phyloP scores from a whole-genome alignment of 2,888 invertebrate genomes.

The Pseudanteris insignis region DNA sequence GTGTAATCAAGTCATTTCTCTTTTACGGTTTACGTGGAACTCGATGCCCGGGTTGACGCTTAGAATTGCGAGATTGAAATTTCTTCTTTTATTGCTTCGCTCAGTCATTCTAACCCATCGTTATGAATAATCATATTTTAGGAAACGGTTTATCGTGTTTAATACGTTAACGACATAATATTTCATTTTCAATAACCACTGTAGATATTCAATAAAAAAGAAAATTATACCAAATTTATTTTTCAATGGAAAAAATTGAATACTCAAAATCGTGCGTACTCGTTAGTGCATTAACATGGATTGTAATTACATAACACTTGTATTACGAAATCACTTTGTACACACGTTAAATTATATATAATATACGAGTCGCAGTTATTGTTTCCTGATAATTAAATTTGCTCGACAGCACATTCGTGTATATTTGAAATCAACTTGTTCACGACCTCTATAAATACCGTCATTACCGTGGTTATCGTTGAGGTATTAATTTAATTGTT shows the following conservation, averaged over 20 bases:
- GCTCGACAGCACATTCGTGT: slow-evolving; percentile 7
- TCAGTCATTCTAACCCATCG: no score
- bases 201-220: no score
- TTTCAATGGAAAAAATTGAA: no score
- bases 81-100: no score
- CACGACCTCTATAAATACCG: not conserved
- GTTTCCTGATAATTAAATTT: slow-evolving; percentile 39
- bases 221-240: no score
- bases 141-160: no score
- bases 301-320: slow-evolving; percentile 34
- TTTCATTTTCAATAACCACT: no score
- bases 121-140: no score
- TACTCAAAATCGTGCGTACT: no score
- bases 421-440: slow-evolving; percentile 5
- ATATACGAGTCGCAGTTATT: slow-evolving; percentile 33
- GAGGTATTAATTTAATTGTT: not conserved
- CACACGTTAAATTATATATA: slow-evolving; percentile 25
- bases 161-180: no score
- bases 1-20: slow-evolving; percentile 15
- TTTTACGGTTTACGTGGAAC: slow-evolving; percentile 38
- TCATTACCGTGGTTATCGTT: slow-evolving; percentile 2
- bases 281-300: slow-evolving; percentile 18
- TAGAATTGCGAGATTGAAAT: no score
- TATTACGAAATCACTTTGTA: slow-evolving; percentile 22
- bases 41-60: not conserved